Base-by-base conservation (phyloP, 2,797 vertebrate species). In the Mus caroli region DNA sequence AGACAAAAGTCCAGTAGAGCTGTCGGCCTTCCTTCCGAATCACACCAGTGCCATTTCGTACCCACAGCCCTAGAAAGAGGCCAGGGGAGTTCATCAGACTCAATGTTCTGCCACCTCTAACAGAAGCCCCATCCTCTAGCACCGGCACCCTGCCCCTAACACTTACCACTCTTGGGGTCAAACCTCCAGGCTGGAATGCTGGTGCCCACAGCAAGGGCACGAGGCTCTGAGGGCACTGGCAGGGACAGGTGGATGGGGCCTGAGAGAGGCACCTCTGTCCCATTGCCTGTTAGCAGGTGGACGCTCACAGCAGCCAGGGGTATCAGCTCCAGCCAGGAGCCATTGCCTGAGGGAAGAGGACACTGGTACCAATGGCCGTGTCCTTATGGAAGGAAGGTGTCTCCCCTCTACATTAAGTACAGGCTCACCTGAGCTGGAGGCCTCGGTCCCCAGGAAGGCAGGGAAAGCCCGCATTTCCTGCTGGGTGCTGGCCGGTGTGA, bases 121-220 rank as follows among this genome's bases (percentile, higher is more conserved):
- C 43, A 54, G 13, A 12, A 60, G 90, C 40, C n/a, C 80, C 67
- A 56, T 4, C 50, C 58, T 46, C 84, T 26, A 91, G 67, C 69
- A 34, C 71, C 5, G 1, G 28, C 22, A 34, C 15, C 67, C 14
- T 1, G 31, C 40, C 17, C 0, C 28, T 43, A 15, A 12, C 2
- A 88, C 98, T 98, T 96, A 99, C 99, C 99, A 4, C 98, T 99
- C 98, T 98, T 99, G 34, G 98, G 98, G 97, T 99, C 99, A 87
- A 99, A 99, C 96, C 99, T 98, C 99, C 99, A 99, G 75, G 99
- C 99, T 0, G 99, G 99, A 13, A 99, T 98, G 43, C 99, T 99
- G 94, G 99, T 98, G 86, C 99, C 99, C 14, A 90, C 96, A 0
- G 97, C 17, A 43, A 99, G 97, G 58, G 99, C 98, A 0, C 98